These are phyloP conservation scores for Oreochromis aureus DNA, from an alignment of 2,113 vertebrate genomes.

Conservation along the genomic window DNA sequence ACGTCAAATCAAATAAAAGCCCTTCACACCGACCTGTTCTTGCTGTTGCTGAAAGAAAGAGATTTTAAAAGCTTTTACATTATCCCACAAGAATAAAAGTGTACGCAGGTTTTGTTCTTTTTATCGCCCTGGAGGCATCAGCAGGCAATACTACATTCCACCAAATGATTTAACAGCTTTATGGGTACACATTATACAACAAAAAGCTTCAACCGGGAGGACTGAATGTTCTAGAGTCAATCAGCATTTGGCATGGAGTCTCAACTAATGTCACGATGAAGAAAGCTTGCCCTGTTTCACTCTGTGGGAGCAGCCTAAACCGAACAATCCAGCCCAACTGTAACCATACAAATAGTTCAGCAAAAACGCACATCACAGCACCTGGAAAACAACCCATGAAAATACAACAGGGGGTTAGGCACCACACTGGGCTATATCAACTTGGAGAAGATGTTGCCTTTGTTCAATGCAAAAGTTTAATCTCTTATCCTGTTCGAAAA, in stretches of 20 bases:
- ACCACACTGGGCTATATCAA: neutral
- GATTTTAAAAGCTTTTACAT: neutral
- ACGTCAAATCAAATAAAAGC: neutral
- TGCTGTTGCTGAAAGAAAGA: neutral
- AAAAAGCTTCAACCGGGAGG: neutral
- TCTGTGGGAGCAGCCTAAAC: neutral
- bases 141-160: constrained; percentile 51
- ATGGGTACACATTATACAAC: neutral
- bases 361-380: neutral
- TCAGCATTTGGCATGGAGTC: neutral
- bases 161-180: neutral
- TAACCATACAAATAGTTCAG: neutral
- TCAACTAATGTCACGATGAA: neutral
- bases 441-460: neutral
- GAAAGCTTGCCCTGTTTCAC: neutral
- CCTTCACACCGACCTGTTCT: neutral
- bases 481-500: constrained; percentile 45
- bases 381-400: neutral
- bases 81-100: neutral
- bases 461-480: neutral
- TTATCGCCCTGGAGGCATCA: constrained; percentile 8
- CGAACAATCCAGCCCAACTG: neutral
- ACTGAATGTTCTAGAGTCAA: constrained; percentile 7
- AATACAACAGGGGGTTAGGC: neutral
- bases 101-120: neutral